Base-by-base conservation (phyloP, 2,888 invertebrate genomes). In the Drosophila antonietae region DNA sequence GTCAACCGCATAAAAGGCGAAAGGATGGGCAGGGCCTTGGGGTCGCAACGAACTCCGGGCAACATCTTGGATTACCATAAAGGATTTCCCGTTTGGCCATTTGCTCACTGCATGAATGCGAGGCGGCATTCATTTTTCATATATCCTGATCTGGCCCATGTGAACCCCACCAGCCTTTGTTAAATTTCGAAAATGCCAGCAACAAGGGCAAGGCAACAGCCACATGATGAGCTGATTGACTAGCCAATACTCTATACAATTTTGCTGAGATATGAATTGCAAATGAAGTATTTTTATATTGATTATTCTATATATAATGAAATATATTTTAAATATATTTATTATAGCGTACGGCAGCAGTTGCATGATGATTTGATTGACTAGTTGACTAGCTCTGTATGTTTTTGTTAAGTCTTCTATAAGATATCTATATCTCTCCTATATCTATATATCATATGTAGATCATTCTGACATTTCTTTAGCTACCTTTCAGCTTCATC, bases 21-120 rank as follows among this genome's bases (percentile, higher is more conserved):
- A 2, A n/a, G 47, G 44, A 6, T 15, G 37, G 6, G 7, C 37
- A 14, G 2, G 46, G 20, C 5, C 7, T 18, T n/a, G 12, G 8
- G 23, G 7, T 9, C 2, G 46, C 23, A 1, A 28, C 46, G n/a
- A n/a, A 49, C 31, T 31, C 20, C 20, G 39, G 49, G 73, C 71
- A 75, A 79, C 85, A 84, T 90, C 85, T 84, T 88, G 90, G 82
- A 86, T 88, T 90, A 90, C 87, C 89, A 89, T 86, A 89, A 90
- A 78, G 80, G 83, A 77, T 81, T 71, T 81, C 58, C 69, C 52
- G 43, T 72, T 72, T 55, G 61, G 33, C 64, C 60, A 57, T 63
- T 78, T 53, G 57, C 61, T 52, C 61, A 37, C 73, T 65, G 67
- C 71, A 44, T 68, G 49, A 55, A 47, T 64, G 71, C 78, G 62